Percentiles rank a stretch among this genome's conserved stretches.
Conservation (phyloP, 2,888 invertebrate species). For the Lobophora halterata region DNA sequence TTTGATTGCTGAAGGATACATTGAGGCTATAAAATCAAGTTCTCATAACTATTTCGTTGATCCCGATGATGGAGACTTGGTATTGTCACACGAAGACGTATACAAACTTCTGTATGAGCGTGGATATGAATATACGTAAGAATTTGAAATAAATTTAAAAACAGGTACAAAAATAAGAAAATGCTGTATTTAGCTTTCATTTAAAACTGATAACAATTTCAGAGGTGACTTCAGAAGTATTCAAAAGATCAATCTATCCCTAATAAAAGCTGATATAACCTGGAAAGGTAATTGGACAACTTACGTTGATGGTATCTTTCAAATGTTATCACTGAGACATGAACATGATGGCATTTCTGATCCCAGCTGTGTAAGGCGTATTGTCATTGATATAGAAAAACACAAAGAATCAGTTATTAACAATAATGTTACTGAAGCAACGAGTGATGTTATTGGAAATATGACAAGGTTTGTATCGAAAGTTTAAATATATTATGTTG, state of each 20-base stretch:
- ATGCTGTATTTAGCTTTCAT: not conserved
- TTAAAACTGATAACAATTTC: conserved; percentile 14
- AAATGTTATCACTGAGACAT: conserved; percentile 84
- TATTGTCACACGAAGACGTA: conserved; percentile 2
- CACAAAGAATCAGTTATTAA: conserved; percentile 7
- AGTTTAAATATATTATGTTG: not conserved
- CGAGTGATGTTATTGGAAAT: conserved; percentile 20
- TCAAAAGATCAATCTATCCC: conserved; percentile 33
- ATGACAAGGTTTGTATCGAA: conserved; percentile 35
- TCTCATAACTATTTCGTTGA: not conserved
- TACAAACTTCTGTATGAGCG: conserved; percentile 14
- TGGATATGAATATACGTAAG: conserved; percentile 16
- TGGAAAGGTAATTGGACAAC: conserved; percentile 91
- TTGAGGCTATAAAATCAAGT: conserved; percentile 2
- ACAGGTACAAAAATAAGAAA: not conserved
- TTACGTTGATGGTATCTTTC: conserved; percentile 90
- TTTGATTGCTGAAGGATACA: conserved; percentile 10
- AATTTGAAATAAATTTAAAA: not conserved
- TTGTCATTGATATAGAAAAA: conserved; percentile 41
- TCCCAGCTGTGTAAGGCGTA: conserved; percentile 69
- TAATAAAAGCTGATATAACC: conserved; percentile 54
- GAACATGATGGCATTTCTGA: conserved; percentile 81
- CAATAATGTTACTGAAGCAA: not conserved
- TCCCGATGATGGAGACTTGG: not conserved
- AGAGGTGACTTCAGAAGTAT: conserved; percentile 53